Conservation (phyloP, 2,113 vertebrate genomes). For the Myodes glareolus region DNA sequence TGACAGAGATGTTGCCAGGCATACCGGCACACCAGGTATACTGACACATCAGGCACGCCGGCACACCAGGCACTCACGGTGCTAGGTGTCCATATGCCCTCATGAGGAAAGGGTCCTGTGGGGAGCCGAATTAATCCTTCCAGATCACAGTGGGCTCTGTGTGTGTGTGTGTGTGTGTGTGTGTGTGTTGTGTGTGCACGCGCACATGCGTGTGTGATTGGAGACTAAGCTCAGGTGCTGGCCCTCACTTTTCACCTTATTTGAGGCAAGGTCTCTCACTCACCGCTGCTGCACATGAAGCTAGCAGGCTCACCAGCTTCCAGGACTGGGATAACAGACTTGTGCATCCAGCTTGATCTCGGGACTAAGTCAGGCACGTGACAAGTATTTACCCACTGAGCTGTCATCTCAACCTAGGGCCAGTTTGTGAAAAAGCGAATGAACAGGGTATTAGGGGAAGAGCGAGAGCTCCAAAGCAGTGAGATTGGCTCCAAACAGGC, state of each 20-base stretch:
- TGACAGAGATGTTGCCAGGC: accelerated
- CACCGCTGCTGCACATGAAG: background rate
- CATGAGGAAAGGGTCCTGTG: background rate
- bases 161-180: background rate
- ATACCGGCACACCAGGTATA: accelerated
- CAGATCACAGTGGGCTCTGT: background rate
- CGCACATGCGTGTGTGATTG: too few species aligned
- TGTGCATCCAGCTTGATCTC: background rate
- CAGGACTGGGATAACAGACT: too few species aligned
- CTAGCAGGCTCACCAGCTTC: background rate
- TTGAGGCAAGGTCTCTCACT: background rate
- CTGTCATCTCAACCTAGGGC: too few species aligned
- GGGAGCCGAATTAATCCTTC: background rate
- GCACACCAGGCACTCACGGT: accelerated
- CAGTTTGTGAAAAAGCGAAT: background rate
- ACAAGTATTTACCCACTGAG: background rate
- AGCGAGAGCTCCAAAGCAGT: too few species aligned
- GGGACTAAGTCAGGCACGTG: too few species aligned
- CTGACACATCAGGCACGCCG: accelerated
- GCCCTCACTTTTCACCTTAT: background rate
- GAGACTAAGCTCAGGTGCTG: background rate
- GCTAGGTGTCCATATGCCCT: accelerated
- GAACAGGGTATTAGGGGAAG: background rate
- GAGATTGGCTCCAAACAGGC: background rate
- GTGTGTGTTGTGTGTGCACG: background rate